Percentiles rank a stretch among this genome's conserved stretches.
These are phyloP conservation scores for Alloscopus bannaensis DNA, from an alignment of 2,888 invertebrate genomes.

Conservation along the genomic window DNA sequence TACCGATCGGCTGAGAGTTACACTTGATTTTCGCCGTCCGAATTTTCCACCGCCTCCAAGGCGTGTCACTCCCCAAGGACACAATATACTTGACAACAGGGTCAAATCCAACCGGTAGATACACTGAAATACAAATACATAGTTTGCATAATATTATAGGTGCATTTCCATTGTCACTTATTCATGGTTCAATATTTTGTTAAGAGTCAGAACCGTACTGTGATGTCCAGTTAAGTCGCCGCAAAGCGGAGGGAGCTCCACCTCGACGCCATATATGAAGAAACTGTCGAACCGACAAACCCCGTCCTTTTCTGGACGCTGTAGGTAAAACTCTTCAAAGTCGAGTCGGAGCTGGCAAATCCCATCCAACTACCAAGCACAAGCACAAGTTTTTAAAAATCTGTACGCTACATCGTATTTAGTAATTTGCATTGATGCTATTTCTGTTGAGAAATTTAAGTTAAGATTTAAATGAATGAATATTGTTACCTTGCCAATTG, in stretches of 20 bases:
- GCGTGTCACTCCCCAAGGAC: constrained; percentile 55
- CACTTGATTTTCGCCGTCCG: constrained; percentile 69
- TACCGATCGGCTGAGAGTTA: constrained; percentile 55
- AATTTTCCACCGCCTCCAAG: constrained; percentile 71
- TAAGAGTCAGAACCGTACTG: constrained; percentile 42
- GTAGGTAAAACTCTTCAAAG: constrained; percentile 83
- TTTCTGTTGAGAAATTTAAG: neutral
- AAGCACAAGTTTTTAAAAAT: neutral
- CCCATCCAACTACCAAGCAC: constrained; percentile 65
- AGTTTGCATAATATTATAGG: neutral
- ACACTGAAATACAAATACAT: constrained; percentile 54
- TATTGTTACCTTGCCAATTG: constrained; percentile 67
- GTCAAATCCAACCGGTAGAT: constrained; percentile 68
- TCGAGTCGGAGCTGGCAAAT: constrained; percentile 85
- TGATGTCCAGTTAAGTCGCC: constrained; percentile 72
- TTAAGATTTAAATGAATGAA: neutral
- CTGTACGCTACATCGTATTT: neutral
- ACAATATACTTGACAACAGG: constrained; percentile 64
- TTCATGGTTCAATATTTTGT: neutral
- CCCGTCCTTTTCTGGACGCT: constrained; percentile 62
- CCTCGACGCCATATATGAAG: constrained; percentile 67
- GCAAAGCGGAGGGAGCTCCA: constrained; percentile 68
- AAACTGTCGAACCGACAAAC: constrained; percentile 68
- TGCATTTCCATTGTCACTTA: neutral
- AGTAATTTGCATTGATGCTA: neutral